Evolutionary conservation across 1,140 invertebrate species (phyloP).

Genomic region (Eriosoma lanigerum): DNA sequence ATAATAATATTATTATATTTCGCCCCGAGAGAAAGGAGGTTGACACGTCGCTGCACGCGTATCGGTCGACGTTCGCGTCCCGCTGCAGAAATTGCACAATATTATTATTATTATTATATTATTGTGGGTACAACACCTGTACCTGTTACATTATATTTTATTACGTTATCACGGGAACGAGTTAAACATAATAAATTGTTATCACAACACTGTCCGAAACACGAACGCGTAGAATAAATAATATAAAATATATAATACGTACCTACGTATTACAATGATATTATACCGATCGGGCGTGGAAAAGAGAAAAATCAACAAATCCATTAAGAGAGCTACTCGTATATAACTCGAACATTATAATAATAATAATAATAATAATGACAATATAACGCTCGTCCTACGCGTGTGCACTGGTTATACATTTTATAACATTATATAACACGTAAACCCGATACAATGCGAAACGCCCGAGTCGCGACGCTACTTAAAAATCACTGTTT

Average conservation of each 20-base stretch:
- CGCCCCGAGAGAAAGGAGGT: slow-evolving; percentile 32
- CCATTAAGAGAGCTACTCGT: not conserved
- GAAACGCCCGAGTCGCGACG: too few species aligned
- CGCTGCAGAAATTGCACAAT: slow-evolving; percentile 1
- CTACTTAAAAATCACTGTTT: too few species aligned
- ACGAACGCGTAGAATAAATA: too few species aligned
- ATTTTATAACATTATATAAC: too few species aligned
- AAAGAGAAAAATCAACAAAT: slow-evolving; percentile 16
- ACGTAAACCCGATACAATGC: too few species aligned
- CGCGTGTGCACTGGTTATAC: not conserved
- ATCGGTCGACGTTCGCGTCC: not conserved
- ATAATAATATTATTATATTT: not conserved
- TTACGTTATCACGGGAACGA: too few species aligned
- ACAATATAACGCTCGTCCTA: not conserved
- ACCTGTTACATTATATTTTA: too few species aligned
- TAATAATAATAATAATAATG: too few species aligned
- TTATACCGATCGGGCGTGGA: not conserved
- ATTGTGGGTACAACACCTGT: too few species aligned
- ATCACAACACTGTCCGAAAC: too few species aligned
- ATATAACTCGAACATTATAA: not conserved
- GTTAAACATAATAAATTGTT: too few species aligned
- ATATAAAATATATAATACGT: not conserved
- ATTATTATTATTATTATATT: not conserved
- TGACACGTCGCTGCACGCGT: not conserved
- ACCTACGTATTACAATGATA: not conserved